These are phyloP conservation scores for Somateria mollissima DNA, from an alignment of 2,797 vertebrate genomes.

Conservation along the genomic window DNA sequence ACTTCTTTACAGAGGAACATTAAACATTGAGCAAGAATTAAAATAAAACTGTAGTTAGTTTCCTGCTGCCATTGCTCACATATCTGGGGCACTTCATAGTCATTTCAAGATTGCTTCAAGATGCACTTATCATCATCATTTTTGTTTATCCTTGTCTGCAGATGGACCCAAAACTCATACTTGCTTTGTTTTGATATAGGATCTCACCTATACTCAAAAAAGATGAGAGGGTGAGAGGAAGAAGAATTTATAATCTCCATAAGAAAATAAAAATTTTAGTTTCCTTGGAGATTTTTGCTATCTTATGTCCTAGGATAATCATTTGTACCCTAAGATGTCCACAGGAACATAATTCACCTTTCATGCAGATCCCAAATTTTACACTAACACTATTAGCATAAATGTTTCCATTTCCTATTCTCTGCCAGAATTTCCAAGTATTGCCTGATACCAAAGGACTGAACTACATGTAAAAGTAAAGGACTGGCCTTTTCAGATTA, in stretches of 20 bases:
- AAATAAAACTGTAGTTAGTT: not conserved
- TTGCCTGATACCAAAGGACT: not conserved
- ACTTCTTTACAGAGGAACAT: not conserved
- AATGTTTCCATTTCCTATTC: not conserved
- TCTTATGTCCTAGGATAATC: not conserved
- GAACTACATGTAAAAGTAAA: not conserved
- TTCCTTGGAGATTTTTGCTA: not conserved
- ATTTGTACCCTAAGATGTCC: not conserved
- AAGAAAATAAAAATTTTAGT: not conserved
- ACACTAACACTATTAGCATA: not conserved
- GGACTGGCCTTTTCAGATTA: not conserved
- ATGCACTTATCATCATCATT: not conserved
- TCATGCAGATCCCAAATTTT: not conserved
- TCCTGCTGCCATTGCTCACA: not conserved
- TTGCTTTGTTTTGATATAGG: not conserved
- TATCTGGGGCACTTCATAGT: not conserved
- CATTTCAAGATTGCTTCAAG: not conserved
- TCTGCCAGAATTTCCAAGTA: not conserved
- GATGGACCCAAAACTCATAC: not conserved
- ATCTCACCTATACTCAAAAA: not conserved
- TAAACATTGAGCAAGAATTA: not conserved
- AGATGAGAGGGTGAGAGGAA: not conserved
- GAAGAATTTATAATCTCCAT: not conserved
- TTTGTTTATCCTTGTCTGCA: not conserved
- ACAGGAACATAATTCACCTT: not conserved